Percentiles rank a stretch among this genome's conserved stretches.
phyloP scores from a whole-genome alignment of 2,888 invertebrate genomes.

The Bursaphelenchus okinawaensis region DNA sequence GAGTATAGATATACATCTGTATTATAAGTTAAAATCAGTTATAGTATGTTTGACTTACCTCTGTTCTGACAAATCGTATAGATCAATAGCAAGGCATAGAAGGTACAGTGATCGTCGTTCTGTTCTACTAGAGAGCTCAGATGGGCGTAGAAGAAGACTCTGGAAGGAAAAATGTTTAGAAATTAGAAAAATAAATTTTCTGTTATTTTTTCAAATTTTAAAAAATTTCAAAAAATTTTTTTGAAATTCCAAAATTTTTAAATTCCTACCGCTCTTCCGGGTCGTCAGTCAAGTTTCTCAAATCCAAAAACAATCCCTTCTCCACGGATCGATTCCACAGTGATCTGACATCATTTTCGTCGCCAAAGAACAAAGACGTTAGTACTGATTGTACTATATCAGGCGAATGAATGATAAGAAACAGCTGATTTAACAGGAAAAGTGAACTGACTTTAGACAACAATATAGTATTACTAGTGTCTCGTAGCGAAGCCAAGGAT shows the following conservation, averaged over 20 bases:
- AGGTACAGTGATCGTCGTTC: constrained; percentile 87
- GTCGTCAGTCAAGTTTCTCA: constrained; percentile 11
- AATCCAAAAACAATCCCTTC: constrained; percentile 20
- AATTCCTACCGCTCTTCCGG: constrained; percentile 18
- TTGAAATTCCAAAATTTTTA: constrained; percentile 1
- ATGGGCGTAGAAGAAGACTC: constrained; percentile 80
- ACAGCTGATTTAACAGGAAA: constrained; percentile 48
- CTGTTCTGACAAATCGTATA: constrained; percentile 87
- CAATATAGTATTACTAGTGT: constrained; percentile 32
- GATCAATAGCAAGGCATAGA: constrained; percentile 82
- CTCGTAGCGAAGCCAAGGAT: constrained; percentile 18
- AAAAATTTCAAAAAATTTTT: neutral
- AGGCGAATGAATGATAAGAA: constrained; percentile 38
- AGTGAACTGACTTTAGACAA: constrained; percentile 46
- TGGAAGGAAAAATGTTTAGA: constrained; percentile 4
- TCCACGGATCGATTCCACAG: constrained; percentile 33
- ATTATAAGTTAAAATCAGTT: neutral
- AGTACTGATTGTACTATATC: constrained; percentile 41
- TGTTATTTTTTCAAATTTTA: neutral
- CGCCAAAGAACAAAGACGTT: constrained; percentile 48
- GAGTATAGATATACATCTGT: constrained; percentile 7
- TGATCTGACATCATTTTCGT: constrained; percentile 33
- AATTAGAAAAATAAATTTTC: constrained; percentile 8
- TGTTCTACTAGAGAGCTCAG: constrained; percentile 78
- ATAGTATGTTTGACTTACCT: constrained; percentile 65